Conservation (phyloP, 2,888 invertebrate species). For the Dromius quadrimaculatus region DNA sequence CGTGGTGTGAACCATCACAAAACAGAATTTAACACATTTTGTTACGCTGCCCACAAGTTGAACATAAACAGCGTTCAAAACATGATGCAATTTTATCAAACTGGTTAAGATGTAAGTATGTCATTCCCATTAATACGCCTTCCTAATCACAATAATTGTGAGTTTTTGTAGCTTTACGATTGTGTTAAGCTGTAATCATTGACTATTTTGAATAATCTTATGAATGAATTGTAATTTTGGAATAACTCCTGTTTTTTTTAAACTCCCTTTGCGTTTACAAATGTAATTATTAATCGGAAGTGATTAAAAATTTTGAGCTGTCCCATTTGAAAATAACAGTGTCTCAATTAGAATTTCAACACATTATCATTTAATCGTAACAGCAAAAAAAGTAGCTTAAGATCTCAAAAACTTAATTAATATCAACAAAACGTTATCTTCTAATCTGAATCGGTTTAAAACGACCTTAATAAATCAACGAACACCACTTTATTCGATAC, state of each 20-base stretch:
- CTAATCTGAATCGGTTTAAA: slow-evolving; percentile 7
- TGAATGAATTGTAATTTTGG: too few species aligned
- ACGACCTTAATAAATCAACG: slow-evolving; percentile 16
- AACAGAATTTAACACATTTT: slow-evolving; percentile 18
- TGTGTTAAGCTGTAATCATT: too few species aligned
- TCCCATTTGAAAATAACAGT: slow-evolving; percentile 8
- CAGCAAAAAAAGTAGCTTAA: slow-evolving; percentile 24
- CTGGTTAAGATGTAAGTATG: slow-evolving; percentile 28
- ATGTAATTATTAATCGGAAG: slow-evolving; percentile 30
- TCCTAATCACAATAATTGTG: not conserved
- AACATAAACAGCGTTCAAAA: not conserved
- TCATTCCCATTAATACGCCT: slow-evolving; percentile 23
- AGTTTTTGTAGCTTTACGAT: slow-evolving; percentile 1
- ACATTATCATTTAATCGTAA: slow-evolving; percentile 34
- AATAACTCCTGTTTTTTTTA: too few species aligned
- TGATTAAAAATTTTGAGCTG: slow-evolving; percentile 23
- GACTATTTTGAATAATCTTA: too few species aligned
- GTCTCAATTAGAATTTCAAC: slow-evolving; percentile 39
- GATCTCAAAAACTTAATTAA: slow-evolving; percentile 31
- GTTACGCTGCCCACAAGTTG: slow-evolving; percentile 9
- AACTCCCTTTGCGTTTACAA: too few species aligned
- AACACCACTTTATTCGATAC: not conserved
- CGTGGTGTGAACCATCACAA: slow-evolving; percentile 15
- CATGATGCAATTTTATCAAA: slow-evolving; percentile 12
- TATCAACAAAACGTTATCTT: slow-evolving; percentile 14